Evolutionary conservation across 2,113 vertebrate genomes (phyloP).

Genomic region (Pseudonaja textilis): DNA sequence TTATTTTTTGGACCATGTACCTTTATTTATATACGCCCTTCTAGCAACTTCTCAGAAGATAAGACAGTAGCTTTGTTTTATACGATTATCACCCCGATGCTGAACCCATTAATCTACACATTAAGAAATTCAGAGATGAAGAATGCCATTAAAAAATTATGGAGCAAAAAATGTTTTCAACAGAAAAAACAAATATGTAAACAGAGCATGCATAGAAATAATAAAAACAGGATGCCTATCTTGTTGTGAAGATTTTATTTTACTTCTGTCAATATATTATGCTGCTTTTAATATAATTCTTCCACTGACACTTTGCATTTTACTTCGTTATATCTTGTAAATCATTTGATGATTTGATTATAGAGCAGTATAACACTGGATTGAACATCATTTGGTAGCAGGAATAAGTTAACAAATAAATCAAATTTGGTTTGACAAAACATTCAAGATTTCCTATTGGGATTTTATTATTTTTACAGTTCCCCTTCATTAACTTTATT

Average conservation of each 20-base stretch:
- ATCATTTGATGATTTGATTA: background rate
- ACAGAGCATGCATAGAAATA: background rate
- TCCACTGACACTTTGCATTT: background rate
- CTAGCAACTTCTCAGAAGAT: constrained; percentile 29
- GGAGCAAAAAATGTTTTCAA: constrained; percentile 20
- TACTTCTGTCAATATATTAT: background rate
- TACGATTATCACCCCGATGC: constrained; percentile 50
- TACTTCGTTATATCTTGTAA: background rate
- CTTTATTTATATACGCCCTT: constrained; percentile 45
- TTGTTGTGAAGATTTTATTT: background rate
- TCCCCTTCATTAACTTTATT: background rate
- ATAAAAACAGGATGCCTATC: background rate
- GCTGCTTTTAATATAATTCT: background rate
- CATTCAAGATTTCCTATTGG: background rate
- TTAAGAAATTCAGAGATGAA: constrained; percentile 62
- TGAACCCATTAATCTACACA: constrained; percentile 63
- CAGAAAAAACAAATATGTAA: background rate
- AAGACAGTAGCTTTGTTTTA: constrained; percentile 61
- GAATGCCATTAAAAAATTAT: constrained; percentile 52
- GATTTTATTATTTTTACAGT: background rate
- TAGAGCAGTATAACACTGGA: background rate
- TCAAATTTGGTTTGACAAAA: background rate
- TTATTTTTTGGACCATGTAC: constrained; percentile 62
- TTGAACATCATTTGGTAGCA: background rate
- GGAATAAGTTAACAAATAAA: background rate